Base-by-base conservation (phyloP, 2,888 invertebrate species). In the Apamea anceps region DNA sequence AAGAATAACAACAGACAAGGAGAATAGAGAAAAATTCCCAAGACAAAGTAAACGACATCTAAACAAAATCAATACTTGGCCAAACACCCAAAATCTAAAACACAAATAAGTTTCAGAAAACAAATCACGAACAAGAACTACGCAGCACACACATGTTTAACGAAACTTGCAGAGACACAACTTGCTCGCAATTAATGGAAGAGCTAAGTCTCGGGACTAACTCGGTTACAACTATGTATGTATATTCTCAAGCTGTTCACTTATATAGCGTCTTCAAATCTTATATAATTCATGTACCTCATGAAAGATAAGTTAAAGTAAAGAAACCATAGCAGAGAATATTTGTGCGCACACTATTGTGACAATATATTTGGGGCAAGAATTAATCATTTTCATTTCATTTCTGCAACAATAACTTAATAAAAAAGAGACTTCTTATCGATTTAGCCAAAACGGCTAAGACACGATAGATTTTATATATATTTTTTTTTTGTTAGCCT, bases 161-260 rank as follows among this genome's bases (percentile, higher is more conserved):
- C 70, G 79, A 88, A 93, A 93, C 92, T 94, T 90, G 77, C 76
- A 72, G 72, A 84, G 72, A 85, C 88, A 91, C 88, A 93, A 93
- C 87, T 92, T 92, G 86, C 88, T 88, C 88, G 91, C 92, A 92
- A 93, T 94, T 94, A 93, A 92, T 92, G 91, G 88, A 90, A 88
- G 70, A 85, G 76, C 80, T 84, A 88, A 86, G 81, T 81, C 70
- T 81, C 18, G 80, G 80, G 84, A 89, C 88, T 90, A 90, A 90
- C 90, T 91, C 82, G 78, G 48, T 82, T 81, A 82, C 54, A 70
- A 89, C 32, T 60, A 66, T 89, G 87, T 88, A 86, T 89, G 87
- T 88, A 86, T 66, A 74, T 84, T 76, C 54, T 76, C 79, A 83
- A 88, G 79, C 62, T 78, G 45, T 63, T 75, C 65, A 73, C 66